These are phyloP conservation scores for Naja naja DNA, from an alignment of 2,113 vertebrate genomes.

Conservation along the genomic window DNA sequence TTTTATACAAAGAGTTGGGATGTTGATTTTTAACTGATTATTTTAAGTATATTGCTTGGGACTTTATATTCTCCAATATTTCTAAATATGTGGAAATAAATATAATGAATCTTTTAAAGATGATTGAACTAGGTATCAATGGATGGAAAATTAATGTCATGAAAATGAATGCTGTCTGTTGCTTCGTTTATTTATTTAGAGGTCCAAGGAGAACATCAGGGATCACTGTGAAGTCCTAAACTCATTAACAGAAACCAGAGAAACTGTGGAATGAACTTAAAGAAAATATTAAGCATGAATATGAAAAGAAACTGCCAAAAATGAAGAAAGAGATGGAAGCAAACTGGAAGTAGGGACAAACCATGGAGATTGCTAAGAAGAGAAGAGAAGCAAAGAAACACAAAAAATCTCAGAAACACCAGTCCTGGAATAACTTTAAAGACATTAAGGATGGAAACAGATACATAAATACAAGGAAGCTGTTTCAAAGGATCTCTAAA, in stretches of 20 bases:
- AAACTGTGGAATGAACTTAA: not conserved
- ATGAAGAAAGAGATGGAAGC: not conserved
- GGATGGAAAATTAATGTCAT: not conserved
- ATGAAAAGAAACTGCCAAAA: not conserved
- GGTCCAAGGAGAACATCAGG: not conserved
- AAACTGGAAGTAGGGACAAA: not conserved
- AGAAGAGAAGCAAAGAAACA: not conserved
- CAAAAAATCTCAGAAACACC: not conserved
- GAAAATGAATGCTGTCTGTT: not conserved
- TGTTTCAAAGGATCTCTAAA: too few relatives aligned
- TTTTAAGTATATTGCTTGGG: not conserved
- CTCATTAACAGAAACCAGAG: not conserved
- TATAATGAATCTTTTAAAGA: not conserved
- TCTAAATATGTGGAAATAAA: not conserved
- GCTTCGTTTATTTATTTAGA: not conserved
- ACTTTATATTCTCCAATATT: not conserved
- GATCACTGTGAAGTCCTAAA: not conserved
- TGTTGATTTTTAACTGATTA: not conserved
- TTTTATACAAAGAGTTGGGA: not conserved
- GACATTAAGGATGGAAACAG: too few relatives aligned
- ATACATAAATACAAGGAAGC: too few relatives aligned
- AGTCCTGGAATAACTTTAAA: too few relatives aligned
- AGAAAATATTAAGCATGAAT: not conserved
- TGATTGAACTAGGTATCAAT: not conserved
- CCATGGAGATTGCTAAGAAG: not conserved